Evolutionary conservation across 2,888 invertebrate genomes (phyloP).

Genomic region (Diplazon laetatorius): DNA sequence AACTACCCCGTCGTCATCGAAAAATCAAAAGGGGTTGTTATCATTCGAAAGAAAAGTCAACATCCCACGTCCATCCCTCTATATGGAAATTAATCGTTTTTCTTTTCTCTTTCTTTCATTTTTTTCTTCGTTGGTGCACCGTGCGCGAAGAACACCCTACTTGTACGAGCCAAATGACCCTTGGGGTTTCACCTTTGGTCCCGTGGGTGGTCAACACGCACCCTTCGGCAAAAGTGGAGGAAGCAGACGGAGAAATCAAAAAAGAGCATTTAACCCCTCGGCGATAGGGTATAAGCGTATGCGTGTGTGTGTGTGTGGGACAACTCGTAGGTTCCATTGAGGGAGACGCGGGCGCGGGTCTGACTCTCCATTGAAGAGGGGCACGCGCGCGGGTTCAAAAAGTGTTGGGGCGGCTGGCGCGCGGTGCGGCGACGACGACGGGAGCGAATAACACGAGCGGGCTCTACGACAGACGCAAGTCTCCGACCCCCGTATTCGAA

Average conservation of each 20-base stretch:
- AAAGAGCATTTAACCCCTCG: slow-evolving; percentile 81
- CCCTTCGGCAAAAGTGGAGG: slow-evolving; percentile 37
- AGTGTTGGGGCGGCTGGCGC: slow-evolving; percentile 57
- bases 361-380: slow-evolving; percentile 80
- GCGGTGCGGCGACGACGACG: slow-evolving; percentile 62
- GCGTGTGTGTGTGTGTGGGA: slow-evolving; percentile 18
- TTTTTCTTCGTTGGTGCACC: not conserved
- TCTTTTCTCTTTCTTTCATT: no score
- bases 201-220: slow-evolving; percentile 66
- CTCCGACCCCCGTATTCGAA: slow-evolving; percentile 74
- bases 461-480: no score
- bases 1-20: no score
- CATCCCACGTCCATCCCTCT: no score
- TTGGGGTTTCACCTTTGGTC: slow-evolving; percentile 33
- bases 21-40: no score
- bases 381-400: slow-evolving; percentile 79
- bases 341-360: slow-evolving; percentile 43
- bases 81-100: not conserved
- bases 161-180: slow-evolving; percentile 16
- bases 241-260: slow-evolving; percentile 67
- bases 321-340: slow-evolving; percentile 61
- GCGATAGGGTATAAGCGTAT: slow-evolving; percentile 47
- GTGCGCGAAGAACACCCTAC: not conserved
- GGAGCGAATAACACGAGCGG: no score
- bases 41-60: no score